Evolutionary conservation across 2,888 invertebrate genomes (phyloP).

Genomic region (Macrosiphum euphorbiae): DNA sequence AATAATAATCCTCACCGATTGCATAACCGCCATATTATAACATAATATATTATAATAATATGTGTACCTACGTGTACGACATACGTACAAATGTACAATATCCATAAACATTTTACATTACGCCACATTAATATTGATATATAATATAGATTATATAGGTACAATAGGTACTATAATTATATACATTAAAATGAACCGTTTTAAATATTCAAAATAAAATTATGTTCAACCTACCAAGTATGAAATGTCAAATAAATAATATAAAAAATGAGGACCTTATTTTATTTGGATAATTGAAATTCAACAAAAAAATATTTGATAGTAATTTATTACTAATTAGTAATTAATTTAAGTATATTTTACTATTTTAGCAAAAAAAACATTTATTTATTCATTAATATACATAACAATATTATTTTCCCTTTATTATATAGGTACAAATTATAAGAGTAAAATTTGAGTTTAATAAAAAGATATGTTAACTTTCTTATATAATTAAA

Average conservation of each 20-base stretch:
- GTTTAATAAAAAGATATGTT: neutral
- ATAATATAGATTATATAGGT: neutral
- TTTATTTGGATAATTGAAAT: neutral
- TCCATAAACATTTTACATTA: neutral
- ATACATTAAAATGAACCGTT: neutral
- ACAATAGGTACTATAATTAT: neutral
- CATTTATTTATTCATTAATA: neutral
- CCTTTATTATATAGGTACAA: neutral
- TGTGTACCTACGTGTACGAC: neutral
- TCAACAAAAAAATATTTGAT: neutral
- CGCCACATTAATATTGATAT: neutral
- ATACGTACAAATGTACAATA: neutral
- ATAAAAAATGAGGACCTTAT: neutral
- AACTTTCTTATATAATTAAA: no score
- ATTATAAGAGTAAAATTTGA: neutral
- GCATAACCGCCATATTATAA: neutral
- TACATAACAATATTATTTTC: neutral
- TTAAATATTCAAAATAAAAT: neutral
- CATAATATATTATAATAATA: neutral
- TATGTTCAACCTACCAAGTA: neutral
- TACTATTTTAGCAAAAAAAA: neutral
- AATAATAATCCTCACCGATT: slow-evolving; percentile 1
- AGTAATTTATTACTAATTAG: neutral
- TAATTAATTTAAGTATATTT: neutral
- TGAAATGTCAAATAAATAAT: neutral